A percentile compares a stretch with the other conserved stretches of the same genome.
Conservation (phyloP, 2,888 invertebrate species). For the Automeris io region DNA sequence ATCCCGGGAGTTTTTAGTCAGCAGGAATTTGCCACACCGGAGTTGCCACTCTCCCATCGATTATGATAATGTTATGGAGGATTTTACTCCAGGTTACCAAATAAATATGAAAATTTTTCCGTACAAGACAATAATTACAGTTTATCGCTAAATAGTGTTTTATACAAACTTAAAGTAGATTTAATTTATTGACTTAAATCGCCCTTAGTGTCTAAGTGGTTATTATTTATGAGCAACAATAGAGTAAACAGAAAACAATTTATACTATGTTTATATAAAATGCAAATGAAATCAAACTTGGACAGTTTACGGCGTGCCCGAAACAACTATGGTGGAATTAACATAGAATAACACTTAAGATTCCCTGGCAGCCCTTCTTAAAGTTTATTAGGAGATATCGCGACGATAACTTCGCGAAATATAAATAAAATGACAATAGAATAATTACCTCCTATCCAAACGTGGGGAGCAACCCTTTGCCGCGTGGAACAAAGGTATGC, state of each 20-base stretch:
- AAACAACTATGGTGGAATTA: slow-evolving; percentile 58
- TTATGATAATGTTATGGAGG: too few relatives aligned
- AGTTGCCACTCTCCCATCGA: too few relatives aligned
- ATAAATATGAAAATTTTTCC: too few relatives aligned
- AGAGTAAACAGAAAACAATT: slow-evolving; percentile 2
- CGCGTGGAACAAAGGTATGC: background rate
- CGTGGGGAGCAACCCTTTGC: slow-evolving; percentile 6
- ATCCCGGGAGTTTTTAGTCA: too few relatives aligned
- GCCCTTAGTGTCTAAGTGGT: too few relatives aligned
- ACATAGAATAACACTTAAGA: slow-evolving; percentile 72
- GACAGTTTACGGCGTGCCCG: slow-evolving; percentile 12
- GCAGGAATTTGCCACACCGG: too few relatives aligned
- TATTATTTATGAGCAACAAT: background rate
- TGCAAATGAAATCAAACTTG: slow-evolving; percentile 11
- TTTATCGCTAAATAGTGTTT: too few relatives aligned
- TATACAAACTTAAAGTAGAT: too few relatives aligned
- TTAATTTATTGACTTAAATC: too few relatives aligned
- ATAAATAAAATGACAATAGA: slow-evolving; percentile 65
- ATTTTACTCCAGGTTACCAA: too few relatives aligned
- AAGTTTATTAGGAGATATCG: slow-evolving; percentile 68
- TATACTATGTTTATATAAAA: slow-evolving; percentile 6
- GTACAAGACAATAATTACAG: too few relatives aligned
- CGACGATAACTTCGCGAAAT: slow-evolving; percentile 60
- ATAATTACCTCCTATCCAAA: slow-evolving; percentile 7
- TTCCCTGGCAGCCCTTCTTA: slow-evolving; percentile 46